Evolutionary conservation across 2,113 vertebrate species (phyloP).

Genomic region (Puffinus mauretanicus): DNA sequence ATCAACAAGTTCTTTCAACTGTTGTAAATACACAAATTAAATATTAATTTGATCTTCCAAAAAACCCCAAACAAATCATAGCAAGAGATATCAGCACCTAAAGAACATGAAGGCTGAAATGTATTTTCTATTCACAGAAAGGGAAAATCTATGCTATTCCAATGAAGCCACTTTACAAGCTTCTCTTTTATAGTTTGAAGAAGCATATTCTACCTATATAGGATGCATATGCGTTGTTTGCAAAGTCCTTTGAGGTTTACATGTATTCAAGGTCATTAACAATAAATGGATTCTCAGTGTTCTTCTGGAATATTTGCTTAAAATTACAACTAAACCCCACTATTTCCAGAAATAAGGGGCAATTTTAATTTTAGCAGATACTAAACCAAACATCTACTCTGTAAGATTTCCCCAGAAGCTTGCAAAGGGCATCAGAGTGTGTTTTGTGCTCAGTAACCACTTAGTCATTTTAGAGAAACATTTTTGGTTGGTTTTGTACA

Average conservation of each 20-base stretch:
- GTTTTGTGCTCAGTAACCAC: background rate
- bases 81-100: background rate
- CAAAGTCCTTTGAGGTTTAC: background rate
- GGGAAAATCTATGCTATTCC: background rate
- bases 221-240: background rate
- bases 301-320: background rate
- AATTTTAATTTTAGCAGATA: background rate
- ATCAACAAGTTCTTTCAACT: slow-evolving; percentile 3
- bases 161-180: background rate
- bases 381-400: background rate
- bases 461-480: background rate
- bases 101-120: background rate
- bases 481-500: background rate
- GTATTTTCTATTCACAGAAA: background rate
- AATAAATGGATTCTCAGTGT: background rate
- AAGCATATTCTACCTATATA: background rate
- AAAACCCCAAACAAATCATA: background rate
- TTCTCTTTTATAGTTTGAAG: background rate
- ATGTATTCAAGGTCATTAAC: background rate
- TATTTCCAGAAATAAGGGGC: background rate
- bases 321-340: background rate
- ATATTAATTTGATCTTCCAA: background rate
- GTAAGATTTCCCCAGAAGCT: background rate
- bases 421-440: background rate
- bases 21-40: background rate